Percentiles rank a stretch among this genome's conserved stretches.
These are phyloP conservation scores for Tricholauxania praeusta DNA, from an alignment of 2,888 invertebrate species.

Conservation along the genomic window DNA sequence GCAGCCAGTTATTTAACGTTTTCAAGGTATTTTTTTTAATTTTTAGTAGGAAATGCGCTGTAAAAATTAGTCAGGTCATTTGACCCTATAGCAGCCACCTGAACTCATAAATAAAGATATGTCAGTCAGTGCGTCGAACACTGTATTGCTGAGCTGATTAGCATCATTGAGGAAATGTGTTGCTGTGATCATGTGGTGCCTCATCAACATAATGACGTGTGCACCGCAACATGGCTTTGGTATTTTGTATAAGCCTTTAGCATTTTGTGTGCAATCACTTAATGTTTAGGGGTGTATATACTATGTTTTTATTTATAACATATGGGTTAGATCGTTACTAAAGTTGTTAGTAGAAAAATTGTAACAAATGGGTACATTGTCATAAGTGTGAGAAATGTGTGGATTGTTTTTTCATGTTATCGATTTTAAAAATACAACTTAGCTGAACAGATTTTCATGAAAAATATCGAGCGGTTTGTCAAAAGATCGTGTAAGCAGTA, in stretches of 20 bases:
- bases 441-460: too few species aligned
- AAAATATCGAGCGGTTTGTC: too few species aligned
- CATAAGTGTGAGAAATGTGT: too few species aligned
- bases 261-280: slow-evolving; percentile 3
- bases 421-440: too few species aligned
- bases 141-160: neutral
- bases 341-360: neutral
- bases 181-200: slow-evolving; percentile 15
- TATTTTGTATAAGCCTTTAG: neutral
- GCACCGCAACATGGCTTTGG: neutral
- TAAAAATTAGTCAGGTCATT: slow-evolving; percentile 10
- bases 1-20: slow-evolving; percentile 1
- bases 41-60: neutral
- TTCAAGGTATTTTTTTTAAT: too few species aligned
- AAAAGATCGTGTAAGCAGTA: too few species aligned
- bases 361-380: neutral
- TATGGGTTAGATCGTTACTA: slow-evolving; percentile 17
- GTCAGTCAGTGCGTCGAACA: neutral
- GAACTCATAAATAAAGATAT: slow-evolving; percentile 35
- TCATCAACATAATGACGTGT: neutral
- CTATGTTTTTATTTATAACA: slow-evolving; percentile 10
- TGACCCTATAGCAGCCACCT: slow-evolving; percentile 28
- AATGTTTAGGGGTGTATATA: slow-evolving; percentile 8
- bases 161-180: slow-evolving; percentile 1
- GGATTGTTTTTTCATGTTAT: too few species aligned